Conservation (phyloP, 2,113 vertebrate species). For the Rhombomys opimus region DNA sequence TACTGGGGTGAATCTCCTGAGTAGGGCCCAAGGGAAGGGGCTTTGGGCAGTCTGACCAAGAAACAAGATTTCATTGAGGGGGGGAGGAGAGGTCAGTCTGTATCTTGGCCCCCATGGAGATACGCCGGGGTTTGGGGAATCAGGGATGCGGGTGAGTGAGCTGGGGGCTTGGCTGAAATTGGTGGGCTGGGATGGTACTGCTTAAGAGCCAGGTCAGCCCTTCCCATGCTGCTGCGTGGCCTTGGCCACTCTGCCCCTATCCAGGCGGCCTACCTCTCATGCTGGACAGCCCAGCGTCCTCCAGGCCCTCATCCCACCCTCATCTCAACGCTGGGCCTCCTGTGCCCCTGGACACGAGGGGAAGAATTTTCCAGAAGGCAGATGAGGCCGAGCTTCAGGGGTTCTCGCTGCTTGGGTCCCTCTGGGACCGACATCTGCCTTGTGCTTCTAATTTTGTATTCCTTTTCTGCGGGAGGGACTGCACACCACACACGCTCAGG, state of each 20-base stretch:
- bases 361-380: background rate
- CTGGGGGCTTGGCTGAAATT: background rate
- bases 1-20: background rate
- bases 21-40: background rate
- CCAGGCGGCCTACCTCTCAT: background rate
- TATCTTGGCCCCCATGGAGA: background rate
- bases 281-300: background rate
- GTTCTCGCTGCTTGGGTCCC: background rate
- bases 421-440: background rate
- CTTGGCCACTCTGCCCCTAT: background rate
- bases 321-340: background rate
- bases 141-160: background rate
- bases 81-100: background rate
- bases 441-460: conserved; percentile 35
- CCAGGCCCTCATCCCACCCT: background rate
- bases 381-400: background rate
- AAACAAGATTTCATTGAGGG: background rate
- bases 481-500: background rate
- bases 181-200: rapidly evolving
- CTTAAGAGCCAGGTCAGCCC: background rate
- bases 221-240: background rate
- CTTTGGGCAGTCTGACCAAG: rapidly evolving
- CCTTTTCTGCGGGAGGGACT: background rate
- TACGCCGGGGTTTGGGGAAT: background rate
- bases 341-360: rapidly evolving